These are phyloP conservation scores for Corynorhinus townsendii DNA, from an alignment of 2,113 vertebrate genomes.

Conservation along the genomic window DNA sequence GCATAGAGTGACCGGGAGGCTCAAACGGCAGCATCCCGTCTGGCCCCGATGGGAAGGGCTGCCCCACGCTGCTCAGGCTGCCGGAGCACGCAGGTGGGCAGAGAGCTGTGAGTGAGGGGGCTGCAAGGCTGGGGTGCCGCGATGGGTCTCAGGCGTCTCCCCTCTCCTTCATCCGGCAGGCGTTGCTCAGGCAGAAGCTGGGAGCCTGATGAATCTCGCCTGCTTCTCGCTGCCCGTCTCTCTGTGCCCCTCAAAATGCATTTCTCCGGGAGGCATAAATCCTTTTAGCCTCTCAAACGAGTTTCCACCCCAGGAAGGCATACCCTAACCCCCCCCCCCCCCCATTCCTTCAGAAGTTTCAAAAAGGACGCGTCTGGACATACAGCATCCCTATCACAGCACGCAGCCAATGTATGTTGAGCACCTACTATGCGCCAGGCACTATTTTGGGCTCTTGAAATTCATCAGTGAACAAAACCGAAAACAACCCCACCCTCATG, in stretches of 20 bases:
- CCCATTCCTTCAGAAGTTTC: not conserved
- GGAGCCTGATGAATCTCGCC: not conserved
- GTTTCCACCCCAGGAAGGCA: not conserved
- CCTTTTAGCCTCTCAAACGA: not conserved
- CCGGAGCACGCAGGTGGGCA: rapidly evolving
- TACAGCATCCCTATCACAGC: not conserved
- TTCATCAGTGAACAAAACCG: not conserved
- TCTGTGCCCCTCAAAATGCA: not conserved
- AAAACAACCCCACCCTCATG: rapidly evolving
- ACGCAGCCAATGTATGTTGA: not conserved
- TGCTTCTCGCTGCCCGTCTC: not conserved
- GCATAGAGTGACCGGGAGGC: no score
- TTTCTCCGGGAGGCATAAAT: not conserved
- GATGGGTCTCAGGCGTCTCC: rapidly evolving
- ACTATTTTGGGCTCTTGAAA: not conserved
- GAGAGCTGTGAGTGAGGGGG: rapidly evolving
- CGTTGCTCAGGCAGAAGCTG: rapidly evolving
- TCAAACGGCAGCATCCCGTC: not conserved
- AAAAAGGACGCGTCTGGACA: not conserved
- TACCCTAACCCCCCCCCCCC: not conserved
- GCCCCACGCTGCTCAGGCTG: not conserved
- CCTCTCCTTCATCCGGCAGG: not conserved
- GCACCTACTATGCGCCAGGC: not conserved
- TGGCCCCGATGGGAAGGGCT: not conserved
- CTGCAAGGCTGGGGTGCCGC: rapidly evolving